Evolutionary conservation across 2,113 vertebrate genomes (phyloP).

Genomic region (Pelobates fuscus): DNA sequence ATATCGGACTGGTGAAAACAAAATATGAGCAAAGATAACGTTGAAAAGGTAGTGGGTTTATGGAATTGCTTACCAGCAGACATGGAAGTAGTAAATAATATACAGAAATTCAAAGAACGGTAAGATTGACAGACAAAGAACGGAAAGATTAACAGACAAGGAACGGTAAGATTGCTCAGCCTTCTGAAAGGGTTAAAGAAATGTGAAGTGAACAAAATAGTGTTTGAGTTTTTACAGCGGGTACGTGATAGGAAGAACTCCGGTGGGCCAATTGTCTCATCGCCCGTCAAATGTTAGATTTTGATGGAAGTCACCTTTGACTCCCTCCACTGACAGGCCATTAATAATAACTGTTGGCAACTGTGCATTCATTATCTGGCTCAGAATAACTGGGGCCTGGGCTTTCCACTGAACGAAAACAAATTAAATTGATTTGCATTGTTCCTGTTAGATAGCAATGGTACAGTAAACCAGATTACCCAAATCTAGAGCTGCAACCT

Average conservation of each 20-base stretch:
- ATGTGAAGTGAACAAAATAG: too few species aligned
- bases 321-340: conserved; percentile 7
- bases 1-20: too few species aligned
- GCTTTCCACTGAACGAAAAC: conserved; percentile 1
- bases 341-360: conserved; percentile 23
- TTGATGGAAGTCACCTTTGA: conserved; percentile 11
- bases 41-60: too few species aligned
- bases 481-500: conserved; percentile 15
- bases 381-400: not conserved
- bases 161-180: too few species aligned
- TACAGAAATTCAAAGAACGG: too few species aligned
- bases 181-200: too few species aligned
- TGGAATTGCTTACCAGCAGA: too few species aligned
- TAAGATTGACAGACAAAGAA: too few species aligned
- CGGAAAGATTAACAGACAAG: too few species aligned
- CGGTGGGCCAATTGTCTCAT: not conserved
- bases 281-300: not conserved
- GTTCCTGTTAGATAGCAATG: not conserved
- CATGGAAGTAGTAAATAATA: too few species aligned
- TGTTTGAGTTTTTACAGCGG: not conserved
- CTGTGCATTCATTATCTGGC: conserved; percentile 7
- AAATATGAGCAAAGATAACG: too few species aligned
- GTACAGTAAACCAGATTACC: not conserved
- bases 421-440: conserved; percentile 27
- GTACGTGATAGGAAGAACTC: not conserved